Evolutionary conservation across 1,140 invertebrate species (phyloP), one percentile per base, ranked within the genome.

Genomic region (Lepidostoma basale): DNA sequence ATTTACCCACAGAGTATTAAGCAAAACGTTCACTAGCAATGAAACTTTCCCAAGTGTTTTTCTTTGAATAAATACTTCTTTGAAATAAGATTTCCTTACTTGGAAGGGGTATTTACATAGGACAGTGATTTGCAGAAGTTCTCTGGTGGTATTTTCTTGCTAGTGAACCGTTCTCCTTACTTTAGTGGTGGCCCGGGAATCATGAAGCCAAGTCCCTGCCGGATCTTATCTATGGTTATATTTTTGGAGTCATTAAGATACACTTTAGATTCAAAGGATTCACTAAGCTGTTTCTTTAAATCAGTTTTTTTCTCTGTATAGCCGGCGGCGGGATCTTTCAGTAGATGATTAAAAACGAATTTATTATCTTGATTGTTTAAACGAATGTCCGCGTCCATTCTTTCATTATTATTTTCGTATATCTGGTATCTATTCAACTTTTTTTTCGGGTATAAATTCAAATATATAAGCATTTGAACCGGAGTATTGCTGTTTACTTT

Each of bases 401-500:
- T 36, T 36, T 62, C 60, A 16, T 64, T 56, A 2, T 10, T 62
- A 9, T 56, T 36, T 8, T 63, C 52, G 2, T 44, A 20, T 14
- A 45, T 12, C 62, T 72, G 30, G 16, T 40, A 36, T 14, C 40
- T 26, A 18, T 67, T 62, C 0, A 16, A 25, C 62, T 73, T 56
- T 67, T 70, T 67, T 54, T 73, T 36, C 25, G 71, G 71, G 54
- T 67, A 73, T 16, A 73, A n/a, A 64, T 73, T 73, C 28, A 73
- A 47, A 33, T 73, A 64, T 12, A 73, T 60, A 6, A 73, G 9
- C 71, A 73, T 73, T 59, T 73, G 39, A 4, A 49, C 56, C 4
- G 71, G 71, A 23, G 40, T 42, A 26, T 66, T 65, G 25, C 10
- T 66, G 3, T 66, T 30, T 2, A 23, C 16, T 66, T 42, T 36